Base-by-base conservation (phyloP, 1,140 invertebrate genomes). In the Ceratitis capitata region DNA sequence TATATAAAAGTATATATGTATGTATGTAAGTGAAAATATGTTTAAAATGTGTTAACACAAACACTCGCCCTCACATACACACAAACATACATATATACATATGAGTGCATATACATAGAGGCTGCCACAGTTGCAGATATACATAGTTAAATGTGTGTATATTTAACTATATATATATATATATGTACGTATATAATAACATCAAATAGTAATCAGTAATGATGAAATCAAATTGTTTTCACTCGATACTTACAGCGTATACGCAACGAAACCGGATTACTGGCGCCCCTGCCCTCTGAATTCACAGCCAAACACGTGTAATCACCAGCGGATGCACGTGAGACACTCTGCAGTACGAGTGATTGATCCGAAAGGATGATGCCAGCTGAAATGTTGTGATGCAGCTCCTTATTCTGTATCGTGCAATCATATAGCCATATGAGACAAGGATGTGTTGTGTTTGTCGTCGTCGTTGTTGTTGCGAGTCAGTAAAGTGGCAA, bases 251-350 rank as follows among this genome's bases (percentile, higher is more conserved):
- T 93, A 97, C 96, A 97, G 95, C 96, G 95, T 87, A 97, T 95
- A 88, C 95, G 93, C 85, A 97, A 93, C 78, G 94, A 93, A 69
- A 97, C 95, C 16, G 95, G 94, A 91, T 97, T 96, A 92, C 96
- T 97, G 85, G 94, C 94, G 61, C 96, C 95, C 91, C 95, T 96
- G 61, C 96, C 97, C 90, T 97, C 96, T 82, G 94, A 94, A 91
- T 97, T 97, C 23, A 95, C 94, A 7, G 96, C 96, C 86, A 96
- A 93, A 89, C 97, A 97, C 49, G 95, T 96, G 90, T 97, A 97
- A 88, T 95, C 94, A 1, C 97, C 97, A 5, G 96, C 96, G 3
- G 96, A 95, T 84, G 94, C 93, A 85, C 95, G 93, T n/a, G 94
- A 96, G 64, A 97, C 95, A 85, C 95, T 95, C 89, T 97, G 96